phyloP scores from a whole-genome alignment of 23 tunicate species.

The Phallusia fumigata region DNA sequence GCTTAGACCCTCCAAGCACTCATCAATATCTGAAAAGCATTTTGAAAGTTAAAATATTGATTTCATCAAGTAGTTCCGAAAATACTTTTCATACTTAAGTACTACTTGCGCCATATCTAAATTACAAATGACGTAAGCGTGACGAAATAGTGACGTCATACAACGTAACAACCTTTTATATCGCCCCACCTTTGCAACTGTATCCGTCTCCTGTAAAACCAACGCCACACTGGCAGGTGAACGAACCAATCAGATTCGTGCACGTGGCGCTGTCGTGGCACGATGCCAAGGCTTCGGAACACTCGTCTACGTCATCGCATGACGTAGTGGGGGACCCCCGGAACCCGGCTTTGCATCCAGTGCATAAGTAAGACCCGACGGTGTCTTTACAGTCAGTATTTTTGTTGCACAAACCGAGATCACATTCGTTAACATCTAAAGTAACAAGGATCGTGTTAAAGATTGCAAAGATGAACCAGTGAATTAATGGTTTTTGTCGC shows the following conservation, averaged over 20 bases:
- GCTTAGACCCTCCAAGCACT: conserved; percentile 27
- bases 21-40: conserved; percentile 44
- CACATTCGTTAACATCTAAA: conserved; percentile 31
- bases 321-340: conserved; percentile 23
- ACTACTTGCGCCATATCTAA: no score
- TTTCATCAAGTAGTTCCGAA: no score
- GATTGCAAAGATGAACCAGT: no score
- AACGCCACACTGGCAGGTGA: conserved; percentile 6
- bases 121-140: no score
- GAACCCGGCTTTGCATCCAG: conserved; percentile 29
- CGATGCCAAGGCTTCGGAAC: conserved; percentile 15
- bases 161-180: no score
- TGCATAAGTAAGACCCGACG: conserved; percentile 9
- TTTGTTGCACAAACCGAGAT: neutral
- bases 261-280: conserved; percentile 22
- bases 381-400: conserved; percentile 24
- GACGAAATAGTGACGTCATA: no score
- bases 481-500: no score
- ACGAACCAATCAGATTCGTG: conserved; percentile 26
- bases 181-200: neutral
- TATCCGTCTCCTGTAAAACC: conserved; percentile 40
- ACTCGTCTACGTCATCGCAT: conserved; percentile 59
- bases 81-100: no score
- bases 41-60: no score
- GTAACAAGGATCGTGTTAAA: neutral